Conservation (phyloP, 2,113 vertebrate genomes). For the Platysternon megacephalum region DNA sequence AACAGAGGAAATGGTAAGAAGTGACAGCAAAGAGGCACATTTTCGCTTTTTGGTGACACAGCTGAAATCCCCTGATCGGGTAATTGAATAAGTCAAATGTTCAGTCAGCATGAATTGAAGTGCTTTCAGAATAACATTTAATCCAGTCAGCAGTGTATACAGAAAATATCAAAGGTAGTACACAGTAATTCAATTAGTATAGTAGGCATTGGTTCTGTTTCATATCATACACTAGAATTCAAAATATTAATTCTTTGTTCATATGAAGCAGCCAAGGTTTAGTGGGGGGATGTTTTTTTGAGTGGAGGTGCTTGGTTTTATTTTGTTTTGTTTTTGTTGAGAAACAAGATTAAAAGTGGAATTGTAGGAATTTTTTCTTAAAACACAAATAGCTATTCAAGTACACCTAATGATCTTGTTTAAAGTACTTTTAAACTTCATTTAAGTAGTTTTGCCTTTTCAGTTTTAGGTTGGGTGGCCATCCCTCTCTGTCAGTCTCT, state of each 20-base stretch:
- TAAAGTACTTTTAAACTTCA: neutral
- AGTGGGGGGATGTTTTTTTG: neutral
- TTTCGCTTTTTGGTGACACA: neutral
- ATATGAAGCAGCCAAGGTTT: neutral
- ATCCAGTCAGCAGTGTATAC: neutral
- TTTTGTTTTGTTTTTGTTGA: neutral
- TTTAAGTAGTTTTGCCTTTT: neutral
- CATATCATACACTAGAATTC: neutral
- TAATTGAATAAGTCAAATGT: slow-evolving; percentile 27
- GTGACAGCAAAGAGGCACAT: neutral
- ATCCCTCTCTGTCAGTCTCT: too few relatives aligned
- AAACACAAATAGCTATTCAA: neutral
- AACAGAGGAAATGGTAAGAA: neutral
- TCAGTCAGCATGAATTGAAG: neutral
- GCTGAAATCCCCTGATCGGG: neutral
- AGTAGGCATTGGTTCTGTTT: neutral
- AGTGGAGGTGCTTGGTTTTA: neutral
- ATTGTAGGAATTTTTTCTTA: neutral
- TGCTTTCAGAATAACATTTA: slow-evolving; percentile 8
- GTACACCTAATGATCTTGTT: neutral
- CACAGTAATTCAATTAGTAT: slow-evolving; percentile 32
- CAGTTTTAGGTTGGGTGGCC: too few relatives aligned
- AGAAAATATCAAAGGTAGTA: slow-evolving; percentile 26
- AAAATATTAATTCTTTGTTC: neutral
- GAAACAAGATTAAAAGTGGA: neutral